Evolutionary conservation across 2,797 vertebrate species (phyloP).

Genomic region (Acanthis flammea): DNA sequence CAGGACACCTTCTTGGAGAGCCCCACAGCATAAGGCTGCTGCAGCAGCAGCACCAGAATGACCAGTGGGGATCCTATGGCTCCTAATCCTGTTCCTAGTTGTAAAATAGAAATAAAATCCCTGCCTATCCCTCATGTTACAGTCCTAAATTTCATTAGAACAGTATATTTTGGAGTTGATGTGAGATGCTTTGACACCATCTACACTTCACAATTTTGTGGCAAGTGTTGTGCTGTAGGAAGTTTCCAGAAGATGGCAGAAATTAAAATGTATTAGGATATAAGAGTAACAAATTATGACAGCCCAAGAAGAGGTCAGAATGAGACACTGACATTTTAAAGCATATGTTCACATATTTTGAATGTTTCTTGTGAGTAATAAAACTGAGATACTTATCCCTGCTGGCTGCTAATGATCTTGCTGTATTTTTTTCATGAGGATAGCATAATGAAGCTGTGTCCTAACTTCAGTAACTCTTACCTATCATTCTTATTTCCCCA

Average conservation of each 20-base stretch:
- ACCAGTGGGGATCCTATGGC: background rate
- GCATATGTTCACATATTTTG: conserved; percentile 42
- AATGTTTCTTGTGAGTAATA: conserved; percentile 44
- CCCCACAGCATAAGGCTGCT: background rate
- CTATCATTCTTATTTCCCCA: background rate
- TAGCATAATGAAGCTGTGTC: background rate
- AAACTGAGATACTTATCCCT: conserved; percentile 31
- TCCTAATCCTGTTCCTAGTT: background rate
- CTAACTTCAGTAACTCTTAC: background rate
- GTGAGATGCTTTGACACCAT: background rate
- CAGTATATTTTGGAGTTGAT: background rate
- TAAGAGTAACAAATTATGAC: conserved; percentile 22
- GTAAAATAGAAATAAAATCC: background rate
- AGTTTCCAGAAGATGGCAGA: background rate
- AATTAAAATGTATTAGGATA: conserved; percentile 21
- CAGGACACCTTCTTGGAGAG: background rate
- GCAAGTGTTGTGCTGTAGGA: background rate
- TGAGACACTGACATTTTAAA: conserved; percentile 48
- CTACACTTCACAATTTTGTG: background rate
- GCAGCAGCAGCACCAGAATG: background rate
- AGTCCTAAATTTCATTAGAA: background rate
- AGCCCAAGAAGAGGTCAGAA: conserved; percentile 35
- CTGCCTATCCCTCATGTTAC: background rate
- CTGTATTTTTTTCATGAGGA: background rate
- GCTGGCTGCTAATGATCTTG: conserved; percentile 23